These are phyloP conservation scores for Leptopilina clavipes DNA, from an alignment of 1,140 invertebrate species.

Conservation along the genomic window DNA sequence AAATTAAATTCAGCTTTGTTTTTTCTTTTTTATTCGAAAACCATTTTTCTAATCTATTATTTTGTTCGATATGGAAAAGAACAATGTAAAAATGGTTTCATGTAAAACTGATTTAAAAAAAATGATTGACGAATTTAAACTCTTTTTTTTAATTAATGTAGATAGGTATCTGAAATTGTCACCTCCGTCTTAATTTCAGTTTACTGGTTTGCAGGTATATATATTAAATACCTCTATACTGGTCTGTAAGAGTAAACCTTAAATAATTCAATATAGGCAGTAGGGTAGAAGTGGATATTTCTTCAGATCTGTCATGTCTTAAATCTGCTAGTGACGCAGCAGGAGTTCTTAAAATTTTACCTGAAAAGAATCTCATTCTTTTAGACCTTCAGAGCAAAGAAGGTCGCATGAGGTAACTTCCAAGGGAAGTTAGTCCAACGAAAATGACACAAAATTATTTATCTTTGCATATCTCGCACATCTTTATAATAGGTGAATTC, in stretches of 20 bases:
- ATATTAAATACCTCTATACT: too few relatives aligned
- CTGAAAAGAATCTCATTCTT: slow-evolving; percentile 38
- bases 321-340: slow-evolving; percentile 54
- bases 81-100: too few relatives aligned
- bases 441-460: slow-evolving; percentile 51
- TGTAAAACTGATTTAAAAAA: too few relatives aligned
- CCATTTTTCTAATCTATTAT: too few relatives aligned
- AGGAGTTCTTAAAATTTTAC: slow-evolving; percentile 50
- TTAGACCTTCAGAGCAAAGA: slow-evolving; percentile 11
- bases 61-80: too few relatives aligned
- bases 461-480: slow-evolving; percentile 28
- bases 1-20: too few relatives aligned
- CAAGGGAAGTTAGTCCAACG: slow-evolving; percentile 40
- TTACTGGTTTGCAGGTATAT: too few relatives aligned
- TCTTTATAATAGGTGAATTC: background rate
- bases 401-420: slow-evolving; percentile 37
- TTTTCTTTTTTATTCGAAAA: too few relatives aligned
- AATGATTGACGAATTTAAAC: too few relatives aligned
- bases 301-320: slow-evolving; percentile 53
- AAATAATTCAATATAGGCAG: slow-evolving; percentile 57
- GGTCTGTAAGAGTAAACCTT: slow-evolving; percentile 35
- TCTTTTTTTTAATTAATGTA: too few relatives aligned
- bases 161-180: too few relatives aligned
- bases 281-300: slow-evolving; percentile 49
- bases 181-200: too few relatives aligned